Base-by-base conservation (phyloP, 2,797 vertebrate genomes). In the Hoplostethus mediterraneus region DNA sequence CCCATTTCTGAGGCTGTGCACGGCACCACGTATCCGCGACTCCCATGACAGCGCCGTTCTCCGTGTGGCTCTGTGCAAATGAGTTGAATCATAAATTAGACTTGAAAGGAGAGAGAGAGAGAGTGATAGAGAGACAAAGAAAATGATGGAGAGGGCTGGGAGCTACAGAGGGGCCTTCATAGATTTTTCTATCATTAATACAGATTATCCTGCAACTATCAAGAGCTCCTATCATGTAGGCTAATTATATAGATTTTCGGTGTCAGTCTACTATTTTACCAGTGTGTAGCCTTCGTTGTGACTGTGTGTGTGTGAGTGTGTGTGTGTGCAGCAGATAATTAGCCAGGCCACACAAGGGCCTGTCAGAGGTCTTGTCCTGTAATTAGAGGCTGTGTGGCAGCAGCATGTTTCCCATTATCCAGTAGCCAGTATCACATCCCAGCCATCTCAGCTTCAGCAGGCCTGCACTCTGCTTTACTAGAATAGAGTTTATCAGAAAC, bases 341-440 rank as follows among this genome's bases (percentile, higher is more conserved):
- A 83, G 60, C 80, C 79, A 80, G 75, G 87, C 87, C 86, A 86
- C 85, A 85, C 64, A 85, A 85, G 84, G 80, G 85, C 64, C 85
- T 84, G 78, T 91, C 85, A 81, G 82, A 90, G 76, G 86, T 85
- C 73, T 84, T 77, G 57, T 80, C 40, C 85, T 82, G 82, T 90
- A 90, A 92, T 91, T 88, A 90, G 90, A 86, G 83, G 79, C 76
- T 84, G 80, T 83, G 88, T 90, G 87, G 77, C 80, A 83, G 87
- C 89, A 90, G 77, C 89, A 92, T 93, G 89, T 91, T 85, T 89
- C 84, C 71, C 77, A 91, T 92, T 90, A 90, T 21, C 21, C 21
- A 83, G 69, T 72, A 61, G 71, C 75, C 71, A 68, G 68, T 81
- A 82, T 89, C 72, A 79, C 81, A 82, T 79, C 78, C 25, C 57